These are phyloP conservation scores for Saccostrea glomerata DNA, from an alignment of 1,140 invertebrate genomes.

Conservation along the genomic window DNA sequence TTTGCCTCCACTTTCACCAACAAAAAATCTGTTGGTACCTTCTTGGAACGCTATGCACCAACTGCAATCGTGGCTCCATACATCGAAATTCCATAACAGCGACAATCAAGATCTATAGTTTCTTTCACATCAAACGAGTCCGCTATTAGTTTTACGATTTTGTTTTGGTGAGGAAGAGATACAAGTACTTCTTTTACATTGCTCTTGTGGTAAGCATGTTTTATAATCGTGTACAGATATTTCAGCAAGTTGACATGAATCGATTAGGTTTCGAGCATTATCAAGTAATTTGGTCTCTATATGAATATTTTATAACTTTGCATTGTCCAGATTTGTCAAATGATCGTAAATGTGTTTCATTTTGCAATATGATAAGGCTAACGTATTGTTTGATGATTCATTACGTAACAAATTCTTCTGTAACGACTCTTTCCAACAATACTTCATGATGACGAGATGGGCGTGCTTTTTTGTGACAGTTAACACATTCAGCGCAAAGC, in stretches of 20 bases:
- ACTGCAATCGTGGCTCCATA: background rate
- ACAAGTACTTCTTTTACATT: constrained; percentile 20
- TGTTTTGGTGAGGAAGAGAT: background rate
- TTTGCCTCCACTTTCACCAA: background rate
- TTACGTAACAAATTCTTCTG: background rate
- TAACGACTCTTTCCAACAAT: background rate
- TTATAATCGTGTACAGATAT: background rate
- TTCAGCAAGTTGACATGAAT: background rate
- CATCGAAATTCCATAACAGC: background rate
- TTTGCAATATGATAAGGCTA: background rate
- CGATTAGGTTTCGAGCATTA: background rate
- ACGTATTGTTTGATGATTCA: background rate
- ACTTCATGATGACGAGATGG: background rate
- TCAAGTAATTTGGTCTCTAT: background rate
- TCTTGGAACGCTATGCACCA: background rate
- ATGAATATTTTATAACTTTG: background rate
- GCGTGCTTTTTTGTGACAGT: background rate
- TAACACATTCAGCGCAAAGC: background rate
- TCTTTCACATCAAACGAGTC: background rate
- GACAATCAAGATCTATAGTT: background rate
- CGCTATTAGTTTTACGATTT: background rate
- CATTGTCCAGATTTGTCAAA: background rate
- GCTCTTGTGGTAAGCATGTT: background rate
- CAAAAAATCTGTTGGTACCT: background rate
- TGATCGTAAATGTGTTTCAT: background rate